A percentile compares a stretch with the other conserved stretches of the same genome.
Conservation (phyloP, 2,113 vertebrate species). For the Tetrax tetrax region DNA sequence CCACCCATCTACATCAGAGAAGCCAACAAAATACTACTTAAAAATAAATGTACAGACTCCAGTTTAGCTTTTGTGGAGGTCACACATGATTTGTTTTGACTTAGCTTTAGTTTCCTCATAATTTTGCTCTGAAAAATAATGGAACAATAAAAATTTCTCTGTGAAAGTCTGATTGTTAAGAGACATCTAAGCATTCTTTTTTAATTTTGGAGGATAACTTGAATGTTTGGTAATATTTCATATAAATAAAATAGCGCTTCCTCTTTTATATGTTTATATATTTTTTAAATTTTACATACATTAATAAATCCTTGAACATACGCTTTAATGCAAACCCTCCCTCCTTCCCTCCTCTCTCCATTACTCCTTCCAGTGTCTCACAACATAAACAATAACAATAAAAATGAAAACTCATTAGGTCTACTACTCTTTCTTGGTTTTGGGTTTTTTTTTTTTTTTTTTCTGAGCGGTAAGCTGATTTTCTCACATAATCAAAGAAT, state of each 20-base stretch:
- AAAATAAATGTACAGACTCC: background rate
- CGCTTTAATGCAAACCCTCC: background rate
- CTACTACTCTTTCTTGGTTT: background rate
- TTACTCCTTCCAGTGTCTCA: background rate
- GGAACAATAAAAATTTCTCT: background rate
- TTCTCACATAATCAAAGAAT: too few relatives aligned
- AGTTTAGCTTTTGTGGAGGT: constrained; percentile 5
- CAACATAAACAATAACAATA: background rate
- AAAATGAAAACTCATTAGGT: background rate
- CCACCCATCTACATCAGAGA: background rate
- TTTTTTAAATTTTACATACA: background rate
- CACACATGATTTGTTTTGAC: constrained; percentile 19
- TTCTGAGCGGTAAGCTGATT: too few relatives aligned
- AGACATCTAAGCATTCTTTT: background rate
- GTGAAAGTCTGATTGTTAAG: background rate
- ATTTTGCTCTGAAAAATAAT: background rate
- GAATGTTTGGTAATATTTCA: background rate
- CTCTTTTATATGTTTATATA: background rate
- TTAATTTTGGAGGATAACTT: background rate
- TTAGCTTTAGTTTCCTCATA: background rate
- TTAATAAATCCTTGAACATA: background rate
- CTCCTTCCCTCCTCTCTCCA: background rate
- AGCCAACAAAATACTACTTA: background rate
- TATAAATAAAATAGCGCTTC: background rate
- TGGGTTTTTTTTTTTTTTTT: too few relatives aligned